A percentile compares a stretch with the other conserved stretches of the same genome.
Evolutionary conservation across 2,888 invertebrate species (phyloP).

Genomic region (Anaspis maculata): DNA sequence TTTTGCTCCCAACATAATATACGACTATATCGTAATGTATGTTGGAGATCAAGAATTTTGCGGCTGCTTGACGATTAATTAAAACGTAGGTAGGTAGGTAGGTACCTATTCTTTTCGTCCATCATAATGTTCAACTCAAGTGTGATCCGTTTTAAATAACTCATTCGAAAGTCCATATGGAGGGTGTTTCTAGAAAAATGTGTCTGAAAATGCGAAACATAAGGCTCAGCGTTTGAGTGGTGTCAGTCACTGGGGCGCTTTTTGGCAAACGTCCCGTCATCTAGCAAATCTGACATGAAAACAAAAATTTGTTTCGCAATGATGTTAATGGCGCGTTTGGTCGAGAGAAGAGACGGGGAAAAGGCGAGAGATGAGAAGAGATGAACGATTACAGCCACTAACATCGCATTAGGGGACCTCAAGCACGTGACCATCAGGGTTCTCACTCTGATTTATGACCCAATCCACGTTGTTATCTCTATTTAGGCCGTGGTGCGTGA

Average conservation of each 20-base stretch:
- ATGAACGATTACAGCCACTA: constrained; percentile 18
- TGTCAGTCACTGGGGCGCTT: constrained; percentile 1
- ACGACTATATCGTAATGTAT: too few relatives aligned
- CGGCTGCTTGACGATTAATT: too few relatives aligned
- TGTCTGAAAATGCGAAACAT: too few relatives aligned
- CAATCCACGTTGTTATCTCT: constrained; percentile 18
- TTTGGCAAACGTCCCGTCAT: constrained; percentile 8
- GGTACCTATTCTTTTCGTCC: too few relatives aligned
- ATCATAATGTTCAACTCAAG: too few relatives aligned
- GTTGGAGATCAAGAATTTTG: too few relatives aligned
- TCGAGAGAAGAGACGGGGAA: constrained; percentile 12
- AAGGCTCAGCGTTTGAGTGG: too few relatives aligned
- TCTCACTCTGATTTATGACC: constrained; percentile 17
- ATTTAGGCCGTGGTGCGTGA: constrained; percentile 17
- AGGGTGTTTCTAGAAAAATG: too few relatives aligned
- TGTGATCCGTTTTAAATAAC: too few relatives aligned
- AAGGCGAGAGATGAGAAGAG: constrained; percentile 13
- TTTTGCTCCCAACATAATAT: too few relatives aligned
- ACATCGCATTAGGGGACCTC: constrained; percentile 15
- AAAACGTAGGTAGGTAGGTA: too few relatives aligned
- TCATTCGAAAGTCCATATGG: too few relatives aligned
- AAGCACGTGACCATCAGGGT: constrained; percentile 16
- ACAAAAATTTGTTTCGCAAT: constrained; percentile 13
- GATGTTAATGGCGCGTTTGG: constrained; percentile 12
- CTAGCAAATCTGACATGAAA: constrained; percentile 12